Evolutionary conservation across 2,797 vertebrate species (phyloP), one percentile per base, ranked within the genome.

Genomic region (Triplophysa yarkandensis): DNA sequence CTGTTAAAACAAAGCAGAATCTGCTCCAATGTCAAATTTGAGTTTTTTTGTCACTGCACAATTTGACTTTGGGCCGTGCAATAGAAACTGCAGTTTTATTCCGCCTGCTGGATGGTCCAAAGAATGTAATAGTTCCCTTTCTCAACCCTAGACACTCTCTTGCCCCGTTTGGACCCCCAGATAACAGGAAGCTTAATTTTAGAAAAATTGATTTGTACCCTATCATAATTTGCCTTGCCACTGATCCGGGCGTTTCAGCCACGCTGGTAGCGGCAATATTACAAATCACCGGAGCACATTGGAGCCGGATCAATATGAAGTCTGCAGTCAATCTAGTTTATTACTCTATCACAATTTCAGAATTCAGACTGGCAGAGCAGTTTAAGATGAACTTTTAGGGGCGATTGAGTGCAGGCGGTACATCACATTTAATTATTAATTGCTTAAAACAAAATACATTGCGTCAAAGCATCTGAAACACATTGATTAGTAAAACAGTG

Each of bases 261-360:
- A 55, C 60, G 21, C 44, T 32, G 68, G 68, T 39, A 25, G 39
- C 44, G 65, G 76, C 41, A 21, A 76, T 80, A 80, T 86, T 88
- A 84, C 85, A 88, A 89, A 89, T 90, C 86, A 88, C 74, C 23
- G 50, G 65, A 85, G 81, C 83, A 83, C 80, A 83, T 76, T 74
- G 78, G 77, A 81, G 77, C 52, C 3, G 44, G 72, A 90, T 91
- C 90, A 85, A 89, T 91, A 86, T 32, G 60, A 46, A 82, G 81
- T 76, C 80, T 78, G 76, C 74, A 84, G 85, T 90, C 85, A 86
- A 85, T 90, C 86, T 86, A 84, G 81, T 90, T 89, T 89, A 91
- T 87, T 83, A 86, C 86, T 82, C 71, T 78, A 82, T 83, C 82
- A 82, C 87, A 85, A 89, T 87, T 86, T 87, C 71, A 80, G 83